Base-by-base conservation (phyloP, 1,140 invertebrate species). In the Caenorhabditis brenneri region DNA sequence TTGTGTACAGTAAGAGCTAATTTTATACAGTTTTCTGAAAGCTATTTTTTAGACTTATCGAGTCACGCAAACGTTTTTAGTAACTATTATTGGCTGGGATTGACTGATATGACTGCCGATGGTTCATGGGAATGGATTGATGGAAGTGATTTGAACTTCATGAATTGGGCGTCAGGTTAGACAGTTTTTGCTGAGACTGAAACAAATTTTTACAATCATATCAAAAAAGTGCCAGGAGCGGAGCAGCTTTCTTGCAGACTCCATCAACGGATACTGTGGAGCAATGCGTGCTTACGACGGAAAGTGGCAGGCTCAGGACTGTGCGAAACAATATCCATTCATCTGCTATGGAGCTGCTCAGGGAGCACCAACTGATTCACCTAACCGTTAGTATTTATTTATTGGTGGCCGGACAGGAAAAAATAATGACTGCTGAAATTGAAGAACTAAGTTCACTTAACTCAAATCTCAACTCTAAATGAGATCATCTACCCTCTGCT, bases 111-210 rank as follows among this genome's bases (percentile, higher is more conserved):
- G 65, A 42, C 65, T 2, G 33, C 65, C 3, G 65, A 74, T 15
- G 65, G 65, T 3, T 46, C 65, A 12, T 74, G 65, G 65, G 19
- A 74, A 42, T 74, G 65, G 65, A 74, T 74, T 27, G 65, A 74
- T 42, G 65, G 65, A 4, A 22, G 5, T 39, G 33, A 42, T 42
- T 24, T 42, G 36, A 24, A 19, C 7, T 74, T 74, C 6, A 10
- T 12, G 10, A 74, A 74, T 24, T 74, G 65, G 65, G 65, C 65
- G n/a, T 10, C n/a, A n/a, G n/a, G n/a, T n/a, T n/a, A n/a, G n/a
- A n/a, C n/a, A n/a, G n/a, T n/a, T n/a, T n/a, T n/a, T n/a, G n/a
- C n/a, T n/a, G n/a, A n/a, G n/a, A n/a, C n/a, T n/a, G n/a, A n/a
- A n/a, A n/a, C n/a, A n/a, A n/a, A n/a, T n/a, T n/a, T n/a, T n/a